A percentile compares a stretch with the other conserved stretches of the same genome.
These are phyloP conservation scores for Plebejus anna DNA, from an alignment of 2,888 invertebrate species.

Conservation along the genomic window DNA sequence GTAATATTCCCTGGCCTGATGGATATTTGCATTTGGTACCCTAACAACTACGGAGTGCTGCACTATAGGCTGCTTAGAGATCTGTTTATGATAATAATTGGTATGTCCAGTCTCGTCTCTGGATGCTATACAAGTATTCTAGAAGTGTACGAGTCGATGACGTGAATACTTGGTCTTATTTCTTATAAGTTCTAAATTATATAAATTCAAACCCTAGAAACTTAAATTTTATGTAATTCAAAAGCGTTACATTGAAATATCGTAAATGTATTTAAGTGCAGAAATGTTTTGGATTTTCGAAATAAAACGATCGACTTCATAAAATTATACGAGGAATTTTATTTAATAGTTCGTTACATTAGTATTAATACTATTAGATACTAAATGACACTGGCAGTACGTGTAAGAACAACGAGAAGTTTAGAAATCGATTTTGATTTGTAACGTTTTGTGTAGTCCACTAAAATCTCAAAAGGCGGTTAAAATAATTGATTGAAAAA, in stretches of 20 bases:
- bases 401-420: not conserved
- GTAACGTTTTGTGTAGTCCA: not conserved
- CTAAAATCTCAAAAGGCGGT: not conserved
- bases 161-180: not conserved
- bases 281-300: constrained; percentile 23
- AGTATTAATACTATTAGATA: constrained; percentile 49
- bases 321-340: constrained; percentile 59
- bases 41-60: constrained; percentile 46
- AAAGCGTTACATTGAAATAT: not conserved
- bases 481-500: not conserved
- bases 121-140: constrained; percentile 53
- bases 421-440: not conserved
- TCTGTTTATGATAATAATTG: constrained; percentile 45
- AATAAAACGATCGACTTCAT: constrained; percentile 49
- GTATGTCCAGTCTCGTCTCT: constrained; percentile 45
- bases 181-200: not conserved
- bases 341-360: constrained; percentile 47
- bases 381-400: constrained; percentile 41
- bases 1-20: constrained; percentile 88
- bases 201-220: not conserved
- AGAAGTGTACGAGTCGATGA: constrained; percentile 43
- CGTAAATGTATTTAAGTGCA: not conserved
- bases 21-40: constrained; percentile 62
- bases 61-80: constrained; percentile 48
- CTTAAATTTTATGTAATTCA: not conserved